Base-by-base conservation (phyloP, 1,140 invertebrate species). In the Brachionus koreanus region DNA sequence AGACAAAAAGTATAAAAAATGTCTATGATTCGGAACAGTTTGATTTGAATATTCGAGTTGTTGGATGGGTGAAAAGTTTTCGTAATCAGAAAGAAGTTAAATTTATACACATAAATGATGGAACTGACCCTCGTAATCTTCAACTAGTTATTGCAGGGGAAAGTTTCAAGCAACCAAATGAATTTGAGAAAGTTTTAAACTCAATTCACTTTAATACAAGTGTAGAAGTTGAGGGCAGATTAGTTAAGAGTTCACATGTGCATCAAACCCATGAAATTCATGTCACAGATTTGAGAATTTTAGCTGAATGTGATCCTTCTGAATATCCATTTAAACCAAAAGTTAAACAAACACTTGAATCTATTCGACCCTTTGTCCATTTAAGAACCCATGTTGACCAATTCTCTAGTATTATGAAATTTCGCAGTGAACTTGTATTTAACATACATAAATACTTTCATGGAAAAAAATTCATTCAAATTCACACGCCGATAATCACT, bases 281-380 rank as follows among this genome's bases (percentile, higher is more conserved):
- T 4, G 65, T 69, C 12, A 0, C 63, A 3, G 9, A 49, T 6
- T 16, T 82, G 5, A 72, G 25, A 5, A 29, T 72, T 35, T 49
- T 72, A n/a, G 25, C 10, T 3, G 10, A 29, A 72, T 82, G 82
- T 43, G 43, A 82, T 16, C 19, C 39, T 5, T 13, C 5, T 7
- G 29, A 82, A 13, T 82, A 72, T 82, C 82, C 63, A 42, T 82
- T 82, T 25, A 82, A 72, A 52, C 33, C 69, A 42, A 72, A 72
- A 9, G 6, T 39, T 29, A 49, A 57, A 39, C 52, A 46, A 52
- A 63, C 29, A n/a, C 25, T 82, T 16, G 37, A 52, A 13, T 39
- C 25, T 9, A 39, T 57, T 29, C 65, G 82, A 35, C 46, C 63
- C n/a, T 33, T 72, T 57, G 25, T 72, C 7, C 63, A 74, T 52